Conservation (phyloP, 2,797 vertebrate genomes). For the Chelmon rostratus region DNA sequence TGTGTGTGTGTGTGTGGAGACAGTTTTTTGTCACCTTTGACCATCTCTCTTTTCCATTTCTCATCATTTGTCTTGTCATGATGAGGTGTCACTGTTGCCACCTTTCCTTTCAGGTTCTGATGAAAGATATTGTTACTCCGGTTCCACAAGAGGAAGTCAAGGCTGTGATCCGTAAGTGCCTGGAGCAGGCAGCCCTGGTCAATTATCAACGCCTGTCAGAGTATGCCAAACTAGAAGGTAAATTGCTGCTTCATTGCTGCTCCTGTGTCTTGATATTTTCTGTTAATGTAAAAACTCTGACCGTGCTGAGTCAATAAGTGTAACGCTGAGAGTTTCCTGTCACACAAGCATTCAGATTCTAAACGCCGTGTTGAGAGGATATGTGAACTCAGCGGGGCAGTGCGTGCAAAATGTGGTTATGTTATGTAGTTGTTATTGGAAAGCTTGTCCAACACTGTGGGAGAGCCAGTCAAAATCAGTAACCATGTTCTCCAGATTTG, state of each 20-base stretch:
- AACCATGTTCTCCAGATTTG: not conserved
- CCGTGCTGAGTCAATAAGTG: not conserved
- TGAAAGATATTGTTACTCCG: conserved; percentile 98
- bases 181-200: conserved; percentile 97
- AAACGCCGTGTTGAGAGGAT: not conserved
- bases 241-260: conserved; percentile 27
- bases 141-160: conserved; percentile 98
- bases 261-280: not conserved
- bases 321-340: not conserved
- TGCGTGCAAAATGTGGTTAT: not conserved
- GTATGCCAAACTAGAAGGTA: conserved; percentile 99
- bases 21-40: not conserved
- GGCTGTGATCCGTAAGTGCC: conserved; percentile 95
- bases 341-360: not conserved
- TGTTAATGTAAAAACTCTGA: not conserved
- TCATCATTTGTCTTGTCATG: not conserved
- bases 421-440: not conserved
- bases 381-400: conserved; percentile 2
- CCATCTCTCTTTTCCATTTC: not conserved
- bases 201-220: conserved; percentile 99
- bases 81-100: not conserved
- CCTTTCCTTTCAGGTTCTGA: conserved; percentile 88
- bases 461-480: not conserved
- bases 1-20: too few relatives aligned
- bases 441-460: not conserved